phyloP scores from a whole-genome alignment of 2,797 vertebrate species.

The Choloepus didactylus region DNA sequence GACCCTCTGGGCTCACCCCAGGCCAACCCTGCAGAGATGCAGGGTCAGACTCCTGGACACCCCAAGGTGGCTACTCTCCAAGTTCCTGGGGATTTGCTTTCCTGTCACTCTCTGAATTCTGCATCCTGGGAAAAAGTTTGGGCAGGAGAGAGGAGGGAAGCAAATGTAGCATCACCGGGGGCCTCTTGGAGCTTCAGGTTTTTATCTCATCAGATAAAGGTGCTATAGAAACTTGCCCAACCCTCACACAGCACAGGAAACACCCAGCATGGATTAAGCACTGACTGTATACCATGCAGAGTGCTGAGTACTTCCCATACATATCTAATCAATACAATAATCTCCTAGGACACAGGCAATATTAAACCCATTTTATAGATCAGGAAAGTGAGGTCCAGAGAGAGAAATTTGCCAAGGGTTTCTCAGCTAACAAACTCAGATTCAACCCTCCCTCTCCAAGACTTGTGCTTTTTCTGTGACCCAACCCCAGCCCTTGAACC shows the following conservation, averaged over 20 bases:
- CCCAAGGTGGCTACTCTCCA: rapidly evolving
- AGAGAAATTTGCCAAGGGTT: neutral
- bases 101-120: neutral
- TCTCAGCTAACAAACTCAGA: neutral
- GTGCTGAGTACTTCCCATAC: rapidly evolving
- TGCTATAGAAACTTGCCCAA: rapidly evolving
- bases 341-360: neutral
- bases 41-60: neutral
- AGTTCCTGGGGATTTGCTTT: rapidly evolving
- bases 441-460: neutral
- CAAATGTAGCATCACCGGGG: rapidly evolving
- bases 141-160: neutral
- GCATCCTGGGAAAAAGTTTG: neutral
- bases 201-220: rapidly evolving
- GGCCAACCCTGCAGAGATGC: neutral
- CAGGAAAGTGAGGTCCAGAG: neutral
- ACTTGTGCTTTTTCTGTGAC: neutral
- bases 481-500: too few relatives aligned
- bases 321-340: neutral
- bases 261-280: rapidly evolving
- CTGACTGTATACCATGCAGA: neutral
- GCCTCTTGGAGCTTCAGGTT: rapidly evolving
- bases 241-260: neutral
- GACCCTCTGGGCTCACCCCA: neutral
- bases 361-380: neutral